Evolutionary conservation across 2,113 vertebrate species (phyloP).

Genomic region (Cynoglossus semilaevis): DNA sequence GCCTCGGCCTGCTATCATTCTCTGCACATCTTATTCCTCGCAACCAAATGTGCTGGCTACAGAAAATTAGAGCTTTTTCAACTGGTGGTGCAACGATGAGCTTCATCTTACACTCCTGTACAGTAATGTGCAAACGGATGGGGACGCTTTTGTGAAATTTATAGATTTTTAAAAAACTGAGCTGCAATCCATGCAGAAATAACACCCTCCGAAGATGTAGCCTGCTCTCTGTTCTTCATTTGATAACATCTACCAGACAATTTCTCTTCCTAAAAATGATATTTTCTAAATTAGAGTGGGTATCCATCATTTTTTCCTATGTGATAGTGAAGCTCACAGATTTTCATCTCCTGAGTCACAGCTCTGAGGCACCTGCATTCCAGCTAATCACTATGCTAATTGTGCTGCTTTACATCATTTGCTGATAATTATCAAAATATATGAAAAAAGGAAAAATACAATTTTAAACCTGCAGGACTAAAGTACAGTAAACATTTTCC

Average conservation of each 20-base stretch:
- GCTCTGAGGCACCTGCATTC: constrained; percentile 40
- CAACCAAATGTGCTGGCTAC: constrained; percentile 14
- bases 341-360: constrained; percentile 39
- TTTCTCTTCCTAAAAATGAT: constrained; percentile 28
- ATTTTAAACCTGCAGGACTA: no score
- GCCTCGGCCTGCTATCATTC: constrained; percentile 22
- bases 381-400: constrained; percentile 60
- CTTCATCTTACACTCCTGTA: constrained; percentile 13
- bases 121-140: no score
- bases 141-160: constrained; percentile 23
- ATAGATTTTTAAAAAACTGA: constrained; percentile 5
- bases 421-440: constrained; percentile 38
- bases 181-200: constrained; percentile 12
- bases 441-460: no score
- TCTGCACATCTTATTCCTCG: constrained; percentile 3
- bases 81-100: constrained; percentile 29
- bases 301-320: constrained; percentile 28
- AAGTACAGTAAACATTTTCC: background rate
- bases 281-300: constrained; percentile 20
- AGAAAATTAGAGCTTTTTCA: constrained; percentile 22
- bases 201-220: constrained; percentile 5
- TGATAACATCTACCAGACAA: constrained; percentile 27
- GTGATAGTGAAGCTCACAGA: constrained; percentile 33
- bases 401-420: constrained; percentile 45
- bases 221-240: constrained; percentile 21